Evolutionary conservation across 2,888 invertebrate genomes (phyloP).

Genomic region (Andrena chrysosceles): DNA sequence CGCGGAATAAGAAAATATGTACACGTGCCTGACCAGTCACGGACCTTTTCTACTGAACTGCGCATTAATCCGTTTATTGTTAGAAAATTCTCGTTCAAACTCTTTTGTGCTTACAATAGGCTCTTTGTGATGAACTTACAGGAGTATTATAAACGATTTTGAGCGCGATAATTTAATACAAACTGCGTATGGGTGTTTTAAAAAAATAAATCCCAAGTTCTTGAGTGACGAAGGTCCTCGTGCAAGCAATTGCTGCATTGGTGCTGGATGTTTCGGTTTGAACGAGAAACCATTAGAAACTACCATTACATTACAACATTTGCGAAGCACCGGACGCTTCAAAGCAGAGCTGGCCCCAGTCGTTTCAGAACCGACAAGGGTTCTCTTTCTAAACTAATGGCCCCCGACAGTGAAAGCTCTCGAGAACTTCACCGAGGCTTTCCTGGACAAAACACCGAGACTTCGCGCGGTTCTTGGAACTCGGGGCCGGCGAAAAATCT

Average conservation of each 20-base stretch:
- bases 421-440: constrained; percentile 26
- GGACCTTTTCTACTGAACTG: constrained; percentile 14
- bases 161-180: not conserved
- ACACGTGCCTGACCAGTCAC: not conserved
- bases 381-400: constrained; percentile 44
- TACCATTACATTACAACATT: constrained; percentile 16
- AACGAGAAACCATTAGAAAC: constrained; percentile 13
- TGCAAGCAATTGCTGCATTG: not conserved
- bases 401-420: constrained; percentile 28
- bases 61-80: too few species aligned
- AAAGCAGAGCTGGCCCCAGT: not conserved
- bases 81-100: too few species aligned
- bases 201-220: not conserved
- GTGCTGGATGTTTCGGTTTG: not conserved
- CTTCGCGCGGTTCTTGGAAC: constrained; percentile 8
- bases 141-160: too few species aligned
- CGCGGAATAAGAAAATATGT: not conserved
- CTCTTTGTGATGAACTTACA: too few species aligned
- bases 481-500: constrained; percentile 7
- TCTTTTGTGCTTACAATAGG: too few species aligned
- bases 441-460: constrained; percentile 35
- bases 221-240: not conserved
- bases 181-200: not conserved
- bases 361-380: constrained; percentile 5
- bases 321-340: constrained; percentile 2